phyloP scores from a whole-genome alignment of 1,140 invertebrate species.

The Euborellia annulipes region DNA sequence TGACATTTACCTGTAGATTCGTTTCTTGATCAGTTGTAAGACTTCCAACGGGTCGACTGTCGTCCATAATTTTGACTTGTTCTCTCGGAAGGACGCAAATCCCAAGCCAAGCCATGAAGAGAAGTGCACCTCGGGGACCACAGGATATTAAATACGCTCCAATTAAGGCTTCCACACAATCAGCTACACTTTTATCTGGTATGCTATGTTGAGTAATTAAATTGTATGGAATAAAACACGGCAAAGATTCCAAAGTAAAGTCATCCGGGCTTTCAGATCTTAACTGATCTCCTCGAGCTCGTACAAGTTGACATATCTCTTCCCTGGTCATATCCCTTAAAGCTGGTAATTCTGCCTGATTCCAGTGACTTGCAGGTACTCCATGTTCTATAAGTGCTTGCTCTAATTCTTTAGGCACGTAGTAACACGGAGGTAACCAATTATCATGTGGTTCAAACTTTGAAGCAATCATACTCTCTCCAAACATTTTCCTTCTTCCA shows the following conservation, averaged over 20 bases:
- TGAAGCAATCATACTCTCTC: conserved; percentile 90
- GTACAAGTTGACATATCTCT: conserved; percentile 45
- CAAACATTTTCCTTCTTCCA: conserved; percentile 76
- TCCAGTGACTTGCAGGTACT: conserved; percentile 55
- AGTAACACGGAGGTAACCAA: conserved; percentile 94
- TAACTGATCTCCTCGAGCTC: conserved; percentile 33
- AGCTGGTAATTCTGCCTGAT: conserved; percentile 48
- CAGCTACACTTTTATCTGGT: conserved; percentile 96
- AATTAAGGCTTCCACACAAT: conserved; percentile 96
- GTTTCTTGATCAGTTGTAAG: background rate
- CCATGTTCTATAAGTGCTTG: conserved; percentile 61
- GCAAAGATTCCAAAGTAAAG: conserved; percentile 32
- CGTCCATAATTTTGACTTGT: conserved; percentile 13
- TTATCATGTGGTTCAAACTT: conserved; percentile 99
- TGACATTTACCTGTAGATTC: conserved; percentile 4
- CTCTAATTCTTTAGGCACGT: conserved; percentile 65
- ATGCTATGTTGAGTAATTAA: conserved; percentile 95
- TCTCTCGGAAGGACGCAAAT: conserved; percentile 63
- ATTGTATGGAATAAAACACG: conserved; percentile 84
- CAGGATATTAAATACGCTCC: conserved; percentile 91
- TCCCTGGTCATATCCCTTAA: conserved; percentile 39
- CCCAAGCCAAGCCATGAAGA: conserved; percentile 97
- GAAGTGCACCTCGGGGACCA: conserved; percentile 78
- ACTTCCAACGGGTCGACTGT: conserved; percentile 8
- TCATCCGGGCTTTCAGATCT: conserved; percentile 6